Base-by-base conservation (phyloP, 37 sponge, comb jelly and placozoan species). In the Spongia lamella region DNA sequence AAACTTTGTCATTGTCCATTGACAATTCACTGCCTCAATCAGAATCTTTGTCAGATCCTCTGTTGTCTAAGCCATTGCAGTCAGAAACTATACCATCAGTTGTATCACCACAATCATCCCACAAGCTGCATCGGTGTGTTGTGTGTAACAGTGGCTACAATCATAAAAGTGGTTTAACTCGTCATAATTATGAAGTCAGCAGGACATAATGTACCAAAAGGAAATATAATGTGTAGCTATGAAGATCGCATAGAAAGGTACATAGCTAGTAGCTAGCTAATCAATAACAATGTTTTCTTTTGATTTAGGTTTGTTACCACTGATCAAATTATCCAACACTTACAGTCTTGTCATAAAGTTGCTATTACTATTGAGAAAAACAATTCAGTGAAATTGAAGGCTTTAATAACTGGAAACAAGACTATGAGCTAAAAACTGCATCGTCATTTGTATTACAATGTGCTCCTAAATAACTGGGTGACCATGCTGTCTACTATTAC, bases 351-450 rank as follows among this genome's bases (percentile, higher is more conserved):
- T n/a, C n/a, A n/a, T n/a, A n/a, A n/a, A n/a, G n/a, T n/a, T n/a
- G n/a, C n/a, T n/a, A n/a, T n/a, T 29, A 13, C 62, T 29, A 60
- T 60, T 31, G 27, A 60, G 22, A 29, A 60, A 60, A 13, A 31
- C 27, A 60, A 60, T 16, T 20, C 22, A 27, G 27, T 29, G 27
- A 31, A 60, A 31, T 60, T 60, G 22, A 27, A 27, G 30, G 22
- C 22, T 70, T 70, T 54, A 43, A 26, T 22, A 22, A 36, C 53
- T 70, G 71, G 71, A 70, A 70, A 29, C 53, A 70, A 70, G 71
- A 70, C 25, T 49, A 51, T 43, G 71, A 70, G 50, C 20, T 36
- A 14, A 14, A 16, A 43, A 40, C 52, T 24, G 25, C 21, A 5
- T 49, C 71, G 19, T 70, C n/a, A 35, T 70, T 70, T 70, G 71